Conservation (phyloP, 1,140 invertebrate genomes). For the Drosophila insularis region DNA sequence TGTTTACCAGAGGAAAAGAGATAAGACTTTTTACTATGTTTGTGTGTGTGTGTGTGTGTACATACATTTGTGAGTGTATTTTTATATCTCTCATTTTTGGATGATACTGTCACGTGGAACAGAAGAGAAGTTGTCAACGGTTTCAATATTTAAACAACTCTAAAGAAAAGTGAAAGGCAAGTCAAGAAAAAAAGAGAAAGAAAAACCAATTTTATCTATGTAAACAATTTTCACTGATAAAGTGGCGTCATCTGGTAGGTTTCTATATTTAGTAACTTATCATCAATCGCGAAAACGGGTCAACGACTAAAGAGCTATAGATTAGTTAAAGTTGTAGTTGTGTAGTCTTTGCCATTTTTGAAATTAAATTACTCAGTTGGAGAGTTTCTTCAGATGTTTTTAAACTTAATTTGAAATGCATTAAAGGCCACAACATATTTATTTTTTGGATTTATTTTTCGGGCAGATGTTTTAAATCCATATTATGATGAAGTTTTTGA, state of each 20-base stretch:
- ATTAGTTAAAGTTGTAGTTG: not conserved
- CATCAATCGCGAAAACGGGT: not conserved
- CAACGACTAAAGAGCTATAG: not conserved
- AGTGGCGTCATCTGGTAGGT: conserved; percentile 1
- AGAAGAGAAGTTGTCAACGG: conserved; percentile 25
- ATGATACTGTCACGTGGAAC: conserved; percentile 68
- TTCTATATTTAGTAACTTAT: conserved; percentile 23
- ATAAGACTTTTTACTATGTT: conserved; percentile 39
- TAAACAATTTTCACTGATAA: conserved; percentile 25
- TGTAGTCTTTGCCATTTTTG: not conserved
- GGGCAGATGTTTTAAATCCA: no score
- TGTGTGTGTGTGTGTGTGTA: not conserved
- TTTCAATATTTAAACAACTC: conserved; percentile 14
- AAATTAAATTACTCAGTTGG: no score
- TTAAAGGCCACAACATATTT: no score
- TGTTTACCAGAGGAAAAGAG: conserved; percentile 35
- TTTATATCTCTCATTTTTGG: conserved; percentile 30
- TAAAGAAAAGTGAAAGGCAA: not conserved
- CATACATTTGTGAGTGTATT: conserved; percentile 6
- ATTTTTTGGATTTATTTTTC: no score
- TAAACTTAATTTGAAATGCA: not conserved
- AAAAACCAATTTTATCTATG: not conserved
- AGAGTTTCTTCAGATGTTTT: not conserved
- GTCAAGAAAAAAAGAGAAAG: not conserved
- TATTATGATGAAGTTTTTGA: no score